Evolutionary conservation across 2,113 vertebrate genomes (phyloP).

Genomic region (Ctenodactylus gundi): DNA sequence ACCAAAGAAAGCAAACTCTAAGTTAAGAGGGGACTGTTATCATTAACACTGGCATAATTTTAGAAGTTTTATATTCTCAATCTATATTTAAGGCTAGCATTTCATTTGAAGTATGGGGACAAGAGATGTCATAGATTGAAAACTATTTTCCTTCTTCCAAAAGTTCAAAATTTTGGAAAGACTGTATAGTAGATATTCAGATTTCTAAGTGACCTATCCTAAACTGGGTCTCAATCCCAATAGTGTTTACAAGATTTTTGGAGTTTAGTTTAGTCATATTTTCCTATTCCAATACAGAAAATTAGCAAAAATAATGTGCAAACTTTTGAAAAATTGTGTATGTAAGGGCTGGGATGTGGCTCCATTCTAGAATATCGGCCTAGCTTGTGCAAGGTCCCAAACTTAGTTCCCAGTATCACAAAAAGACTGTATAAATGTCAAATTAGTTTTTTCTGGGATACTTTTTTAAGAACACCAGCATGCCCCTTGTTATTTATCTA

Average conservation of each 20-base stretch:
- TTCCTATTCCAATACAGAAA: not conserved
- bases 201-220: not conserved
- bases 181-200: not conserved
- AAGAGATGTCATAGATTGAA: not conserved
- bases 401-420: not conserved
- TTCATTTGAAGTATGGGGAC: not conserved
- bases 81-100: constrained; percentile 11
- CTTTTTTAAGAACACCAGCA: not conserved
- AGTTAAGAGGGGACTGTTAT: not conserved
- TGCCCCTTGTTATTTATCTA: not conserved
- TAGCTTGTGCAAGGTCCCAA: not conserved
- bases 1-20: not conserved
- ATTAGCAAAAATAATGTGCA: not conserved
- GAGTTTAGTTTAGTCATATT: not conserved
- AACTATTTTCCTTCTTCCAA: not conserved
- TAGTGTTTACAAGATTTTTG: not conserved
- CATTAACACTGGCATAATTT: constrained; percentile 15
- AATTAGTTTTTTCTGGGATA: not conserved
- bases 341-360: not conserved
- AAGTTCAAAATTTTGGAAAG: not conserved
- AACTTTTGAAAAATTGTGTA: not conserved
- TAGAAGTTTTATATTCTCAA: constrained; percentile 1
- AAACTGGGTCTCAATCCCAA: not conserved
- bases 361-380: not conserved
- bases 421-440: not conserved